phyloP scores from a whole-genome alignment of 2,797 vertebrate species.

The Philypnodon macrostomus region DNA sequence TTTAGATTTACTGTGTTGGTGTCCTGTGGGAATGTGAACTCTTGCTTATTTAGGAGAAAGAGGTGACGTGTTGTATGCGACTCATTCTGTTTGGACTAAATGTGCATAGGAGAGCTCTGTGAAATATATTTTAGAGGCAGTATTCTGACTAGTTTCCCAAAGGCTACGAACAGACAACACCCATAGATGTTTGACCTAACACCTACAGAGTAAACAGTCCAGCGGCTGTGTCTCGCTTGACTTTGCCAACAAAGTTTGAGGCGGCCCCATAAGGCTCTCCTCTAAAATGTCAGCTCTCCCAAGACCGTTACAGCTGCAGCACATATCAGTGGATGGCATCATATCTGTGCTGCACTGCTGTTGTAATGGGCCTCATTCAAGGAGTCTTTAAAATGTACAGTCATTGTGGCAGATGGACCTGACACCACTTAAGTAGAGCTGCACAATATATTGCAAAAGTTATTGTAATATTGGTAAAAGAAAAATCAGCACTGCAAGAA shows the following conservation, averaged over 20 bases:
- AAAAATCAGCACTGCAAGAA: too few relatives aligned
- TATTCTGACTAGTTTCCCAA: constrained; percentile 58
- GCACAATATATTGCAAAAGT: too few relatives aligned
- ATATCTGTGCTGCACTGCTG: constrained; percentile 11
- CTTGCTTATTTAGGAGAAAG: constrained; percentile 36
- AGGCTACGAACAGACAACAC: constrained; percentile 48
- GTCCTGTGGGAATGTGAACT: constrained; percentile 29
- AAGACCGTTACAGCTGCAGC: constrained; percentile 17
- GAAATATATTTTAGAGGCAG: constrained; percentile 49
- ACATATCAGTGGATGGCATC: constrained; percentile 7
- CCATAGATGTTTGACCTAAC: constrained; percentile 40
- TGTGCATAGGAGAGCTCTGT: constrained; percentile 62
- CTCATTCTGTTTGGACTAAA: constrained; percentile 50
- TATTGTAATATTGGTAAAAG: too few relatives aligned
- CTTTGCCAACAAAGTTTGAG: constrained; percentile 19
- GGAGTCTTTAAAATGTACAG: constrained; percentile 25
- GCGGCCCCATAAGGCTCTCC: constrained; percentile 6
- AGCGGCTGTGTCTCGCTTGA: constrained; percentile 13
- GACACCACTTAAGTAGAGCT: too few relatives aligned
- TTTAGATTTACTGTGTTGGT: constrained; percentile 14
- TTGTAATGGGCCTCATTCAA: constrained; percentile 11
- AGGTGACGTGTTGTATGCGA: constrained; percentile 48
- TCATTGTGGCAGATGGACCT: constrained; percentile 8
- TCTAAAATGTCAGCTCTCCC: constrained; percentile 2
- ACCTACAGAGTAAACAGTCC: constrained; percentile 27